Conservation (phyloP, 2,888 invertebrate species). For the Agrochola macilenta region DNA sequence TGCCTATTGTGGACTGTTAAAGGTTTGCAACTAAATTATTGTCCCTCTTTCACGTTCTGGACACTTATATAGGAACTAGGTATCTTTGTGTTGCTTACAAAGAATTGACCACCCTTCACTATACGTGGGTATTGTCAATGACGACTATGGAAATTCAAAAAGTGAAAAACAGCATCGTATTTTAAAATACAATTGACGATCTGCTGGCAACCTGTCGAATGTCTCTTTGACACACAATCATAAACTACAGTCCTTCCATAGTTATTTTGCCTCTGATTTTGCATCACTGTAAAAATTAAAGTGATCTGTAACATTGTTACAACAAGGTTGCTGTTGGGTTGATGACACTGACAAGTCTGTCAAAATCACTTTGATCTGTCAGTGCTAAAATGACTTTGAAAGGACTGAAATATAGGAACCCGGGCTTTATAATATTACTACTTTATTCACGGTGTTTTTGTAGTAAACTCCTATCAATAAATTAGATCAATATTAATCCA, state of each 20-base stretch:
- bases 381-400: not conserved
- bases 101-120: not conserved
- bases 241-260: not conserved
- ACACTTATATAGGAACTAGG: not conserved
- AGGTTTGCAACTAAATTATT: not conserved
- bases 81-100: not conserved
- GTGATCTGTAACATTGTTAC: not conserved
- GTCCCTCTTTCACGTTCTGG: not conserved
- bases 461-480: no score
- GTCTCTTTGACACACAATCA: not conserved
- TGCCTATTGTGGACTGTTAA: slow-evolving; percentile 10
- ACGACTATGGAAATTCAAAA: not conserved
- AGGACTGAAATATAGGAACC: not conserved
- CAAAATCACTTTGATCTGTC: not conserved
- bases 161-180: not conserved
- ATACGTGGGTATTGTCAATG: no score
- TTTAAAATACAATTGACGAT: not conserved
- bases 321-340: not conserved
- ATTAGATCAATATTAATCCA: not conserved
- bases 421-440: not conserved
- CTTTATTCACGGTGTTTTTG: not conserved
- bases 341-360: not conserved
- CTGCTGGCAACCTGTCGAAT: not conserved
- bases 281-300: no score
- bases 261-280: not conserved